phyloP scores from a whole-genome alignment of 2,888 invertebrate genomes.

The Stenchaetothrips biformis region DNA sequence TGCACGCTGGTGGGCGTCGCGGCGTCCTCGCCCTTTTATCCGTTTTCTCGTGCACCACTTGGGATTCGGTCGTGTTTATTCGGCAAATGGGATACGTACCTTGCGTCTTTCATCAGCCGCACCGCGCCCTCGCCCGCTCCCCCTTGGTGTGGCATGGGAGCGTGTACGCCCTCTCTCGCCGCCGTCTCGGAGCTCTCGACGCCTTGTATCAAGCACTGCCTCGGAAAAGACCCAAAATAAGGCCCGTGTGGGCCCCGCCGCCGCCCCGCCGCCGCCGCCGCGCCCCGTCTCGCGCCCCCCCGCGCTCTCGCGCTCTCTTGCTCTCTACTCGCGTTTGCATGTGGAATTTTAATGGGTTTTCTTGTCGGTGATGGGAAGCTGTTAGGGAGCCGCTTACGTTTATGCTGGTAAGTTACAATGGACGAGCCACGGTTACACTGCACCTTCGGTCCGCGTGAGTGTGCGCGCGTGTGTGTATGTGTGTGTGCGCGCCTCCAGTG shows the following conservation, averaged over 20 bases:
- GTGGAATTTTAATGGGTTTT: slow-evolving; percentile 25
- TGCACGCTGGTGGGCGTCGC: too few relatives aligned
- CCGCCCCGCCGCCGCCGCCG: too few relatives aligned
- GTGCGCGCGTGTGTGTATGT: too few relatives aligned
- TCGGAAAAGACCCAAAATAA: slow-evolving; percentile 19
- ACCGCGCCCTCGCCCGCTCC: too few relatives aligned
- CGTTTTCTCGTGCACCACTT: too few relatives aligned
- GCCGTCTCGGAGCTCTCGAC: neutral
- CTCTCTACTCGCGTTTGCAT: neutral
- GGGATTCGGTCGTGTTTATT: too few relatives aligned
- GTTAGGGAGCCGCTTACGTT: slow-evolving; percentile 11
- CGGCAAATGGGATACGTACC: too few relatives aligned
- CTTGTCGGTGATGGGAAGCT: slow-evolving; percentile 20
- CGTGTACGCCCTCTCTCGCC: neutral
- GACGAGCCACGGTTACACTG: neutral
- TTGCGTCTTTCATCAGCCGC: too few relatives aligned
- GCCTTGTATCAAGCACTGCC: neutral
- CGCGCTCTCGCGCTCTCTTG: neutral
- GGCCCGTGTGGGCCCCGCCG: neutral
- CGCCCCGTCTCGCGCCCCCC: too few relatives aligned
- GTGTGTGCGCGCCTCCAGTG: neutral
- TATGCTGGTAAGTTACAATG: slow-evolving; percentile 10
- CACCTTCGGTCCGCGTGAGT: neutral
- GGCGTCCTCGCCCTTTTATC: too few relatives aligned
- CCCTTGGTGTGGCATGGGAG: too few relatives aligned